Base-by-base conservation (phyloP, 1,140 invertebrate genomes). In the Zaprionus davidi region DNA sequence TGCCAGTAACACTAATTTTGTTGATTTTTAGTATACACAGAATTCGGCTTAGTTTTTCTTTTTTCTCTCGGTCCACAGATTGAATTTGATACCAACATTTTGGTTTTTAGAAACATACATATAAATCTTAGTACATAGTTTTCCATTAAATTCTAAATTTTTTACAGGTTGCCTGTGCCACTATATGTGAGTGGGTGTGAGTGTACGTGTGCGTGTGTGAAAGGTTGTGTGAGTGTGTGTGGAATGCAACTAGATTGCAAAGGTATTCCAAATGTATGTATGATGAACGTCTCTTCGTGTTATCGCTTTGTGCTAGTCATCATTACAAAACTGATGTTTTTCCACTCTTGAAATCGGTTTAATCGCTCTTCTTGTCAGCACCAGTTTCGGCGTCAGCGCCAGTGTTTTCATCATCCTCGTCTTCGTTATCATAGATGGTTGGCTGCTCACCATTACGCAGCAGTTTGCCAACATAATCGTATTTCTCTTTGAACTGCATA, bases 401-500 rank as follows among this genome's bases (percentile, higher is more conserved):
- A 46, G 93, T 93, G 31, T 93, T 93, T 65, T 93, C 93, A 67
- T 93, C 94, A 69, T 93, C 78, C 69, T 97, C 96, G 28, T 96
- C 95, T 82, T 99, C 98, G 86, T 99, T 98, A 9, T 98, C 98
- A 93, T 99, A 99, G 90, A 96, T 98, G 57, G 95, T 96, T 1
- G 97, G 96, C 82, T 96, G 95, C 90, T 99, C 98, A 13, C 98
- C 98, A 9, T 97, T 97, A 90, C 97, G 98, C 84, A 99, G 93
- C 26, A 99, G 93, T 90, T 96, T 96, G 15, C 99, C 99, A 51
- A 99, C 97, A 79, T 97, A 96, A 44, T 98, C 97, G 93, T 99
- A 99, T 93, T 97, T 98, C 94, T 99, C 98, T 95, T 96, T 97
- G 92, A 99, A 99, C 92, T 99, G 98, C 93, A 97, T 96, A 93